Evolutionary conservation across 2,797 vertebrate species (phyloP), one percentile per base, ranked within the genome.

Genomic region (Eurystomus glaucurus): DNA sequence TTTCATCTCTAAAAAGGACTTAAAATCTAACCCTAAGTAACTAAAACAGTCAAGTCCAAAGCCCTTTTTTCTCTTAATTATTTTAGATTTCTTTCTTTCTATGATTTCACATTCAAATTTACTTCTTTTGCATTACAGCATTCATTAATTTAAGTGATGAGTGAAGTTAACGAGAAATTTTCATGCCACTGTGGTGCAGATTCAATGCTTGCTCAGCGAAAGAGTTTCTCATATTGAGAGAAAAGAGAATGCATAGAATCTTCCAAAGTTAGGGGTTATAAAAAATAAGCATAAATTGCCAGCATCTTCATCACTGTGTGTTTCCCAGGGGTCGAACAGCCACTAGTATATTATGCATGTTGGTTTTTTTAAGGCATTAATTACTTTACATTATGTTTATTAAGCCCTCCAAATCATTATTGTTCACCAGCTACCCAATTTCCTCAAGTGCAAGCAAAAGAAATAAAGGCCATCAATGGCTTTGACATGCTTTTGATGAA

Each of bases 401-500:
- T 96, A 96, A 96, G 90, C 46, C 55, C 52, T 85, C 83, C 68
- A 89, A 94, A 76, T 88, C 72, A 91, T 84, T 75, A 68, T 60
- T 97, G 71, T 97, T 96, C 81, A 93, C 76, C 75, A 92, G 68
- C 91, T 58, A 85, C 76, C 57, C 72, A 76, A 68, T 95, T 94
- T 94, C 51, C 79, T 95, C 97, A 97, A 96, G 75, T 74, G 57
- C 83, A 90, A 96, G 93, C 51, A 88, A 84, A 95, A 96, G 90
- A 96, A 97, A 96, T 94, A 97, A 96, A 97, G 91, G 91, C 85
- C 54, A 91, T 93, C 78, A 61, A 69, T 81, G 83, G 71, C 68
- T 96, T 94, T 84, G 95, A 94, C 25, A 1, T 89, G 61, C 31
- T 97, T 96, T 93, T 98, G 97, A 98, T 97, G 95, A 98, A 98